A percentile compares a stretch with the other conserved stretches of the same genome.
Evolutionary conservation across 2,797 vertebrate genomes (phyloP).

Genomic region (Anguilla megastoma): DNA sequence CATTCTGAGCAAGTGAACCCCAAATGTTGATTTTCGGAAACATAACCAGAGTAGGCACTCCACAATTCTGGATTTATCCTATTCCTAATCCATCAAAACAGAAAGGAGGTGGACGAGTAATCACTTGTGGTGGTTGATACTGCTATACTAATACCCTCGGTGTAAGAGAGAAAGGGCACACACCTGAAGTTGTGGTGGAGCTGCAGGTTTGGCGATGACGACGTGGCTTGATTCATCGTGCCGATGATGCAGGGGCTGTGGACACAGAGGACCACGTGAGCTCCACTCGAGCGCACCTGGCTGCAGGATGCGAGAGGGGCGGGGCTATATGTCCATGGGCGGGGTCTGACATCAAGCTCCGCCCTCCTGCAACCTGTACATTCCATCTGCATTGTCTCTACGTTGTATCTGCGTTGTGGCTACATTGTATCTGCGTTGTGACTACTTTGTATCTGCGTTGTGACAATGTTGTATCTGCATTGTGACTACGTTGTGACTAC

Average conservation of each 20-base stretch:
- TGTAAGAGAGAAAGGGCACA: neutral
- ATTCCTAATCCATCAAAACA: neutral
- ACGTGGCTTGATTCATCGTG: slow-evolving; percentile 98
- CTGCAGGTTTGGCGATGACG: slow-evolving; percentile 94
- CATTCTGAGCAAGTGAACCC: neutral
- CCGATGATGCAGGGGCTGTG: slow-evolving; percentile 92
- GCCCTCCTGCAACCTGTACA: too few relatives aligned
- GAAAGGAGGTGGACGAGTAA: neutral
- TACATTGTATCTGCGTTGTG: too few relatives aligned
- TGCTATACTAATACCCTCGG: too few relatives aligned
- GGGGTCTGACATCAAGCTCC: too few relatives aligned
- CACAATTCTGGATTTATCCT: neutral
- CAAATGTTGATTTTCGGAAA: neutral
- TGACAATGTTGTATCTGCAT: too few relatives aligned
- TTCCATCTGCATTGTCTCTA: too few relatives aligned
- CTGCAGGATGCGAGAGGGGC: too few relatives aligned
- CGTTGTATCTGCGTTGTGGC: too few relatives aligned
- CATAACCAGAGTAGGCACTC: neutral
- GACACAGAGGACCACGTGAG: slow-evolving; percentile 9
- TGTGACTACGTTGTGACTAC: too few relatives aligned
- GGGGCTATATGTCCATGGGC: too few relatives aligned
- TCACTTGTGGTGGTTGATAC: too few relatives aligned
- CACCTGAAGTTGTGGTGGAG: slow-evolving; percentile 99
- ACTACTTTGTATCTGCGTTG: too few relatives aligned
- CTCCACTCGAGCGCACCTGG: neutral